phyloP scores from a whole-genome alignment of 2,888 invertebrate species.

The Meganola albula region DNA sequence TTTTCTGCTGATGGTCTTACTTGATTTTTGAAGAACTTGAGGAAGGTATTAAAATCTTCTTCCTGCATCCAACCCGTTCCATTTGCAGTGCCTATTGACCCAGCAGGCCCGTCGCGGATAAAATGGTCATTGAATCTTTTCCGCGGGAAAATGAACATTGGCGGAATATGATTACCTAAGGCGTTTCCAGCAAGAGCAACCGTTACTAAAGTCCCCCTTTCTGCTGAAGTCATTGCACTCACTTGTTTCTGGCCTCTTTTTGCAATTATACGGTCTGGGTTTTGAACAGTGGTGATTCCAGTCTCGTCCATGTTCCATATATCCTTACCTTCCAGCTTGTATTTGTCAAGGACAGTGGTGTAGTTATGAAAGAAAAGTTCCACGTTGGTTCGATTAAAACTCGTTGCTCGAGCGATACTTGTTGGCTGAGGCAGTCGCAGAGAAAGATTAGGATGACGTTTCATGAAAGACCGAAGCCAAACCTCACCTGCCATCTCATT shows the following conservation, averaged over 20 bases:
- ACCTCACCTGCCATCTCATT: background rate
- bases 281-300: conserved; percentile 3
- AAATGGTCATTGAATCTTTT: background rate
- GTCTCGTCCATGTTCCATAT: conserved; percentile 6
- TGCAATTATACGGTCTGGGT: background rate
- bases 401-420: conserved; percentile 3
- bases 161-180: background rate
- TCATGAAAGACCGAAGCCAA: background rate
- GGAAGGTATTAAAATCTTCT: conserved; percentile 18
- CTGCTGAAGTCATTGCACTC: conserved; percentile 39
- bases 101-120: background rate
- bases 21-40: conserved; percentile 14
- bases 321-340: background rate
- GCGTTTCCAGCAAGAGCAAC: conserved; percentile 14
- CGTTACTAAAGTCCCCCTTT: conserved; percentile 27
- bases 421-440: background rate
- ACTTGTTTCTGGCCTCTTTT: conserved; percentile 35
- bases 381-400: conserved; percentile 1
- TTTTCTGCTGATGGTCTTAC: conserved; percentile 7
- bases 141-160: conserved; percentile 5
- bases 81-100: conserved; percentile 18
- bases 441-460: background rate
- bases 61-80: conserved; percentile 24
- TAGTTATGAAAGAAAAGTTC: conserved; percentile 1
- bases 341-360: background rate